A percentile compares a stretch with the other conserved stretches of the same genome.
Evolutionary conservation across 2,113 vertebrate genomes (phyloP).

Genomic region (Anguilla japonica): DNA sequence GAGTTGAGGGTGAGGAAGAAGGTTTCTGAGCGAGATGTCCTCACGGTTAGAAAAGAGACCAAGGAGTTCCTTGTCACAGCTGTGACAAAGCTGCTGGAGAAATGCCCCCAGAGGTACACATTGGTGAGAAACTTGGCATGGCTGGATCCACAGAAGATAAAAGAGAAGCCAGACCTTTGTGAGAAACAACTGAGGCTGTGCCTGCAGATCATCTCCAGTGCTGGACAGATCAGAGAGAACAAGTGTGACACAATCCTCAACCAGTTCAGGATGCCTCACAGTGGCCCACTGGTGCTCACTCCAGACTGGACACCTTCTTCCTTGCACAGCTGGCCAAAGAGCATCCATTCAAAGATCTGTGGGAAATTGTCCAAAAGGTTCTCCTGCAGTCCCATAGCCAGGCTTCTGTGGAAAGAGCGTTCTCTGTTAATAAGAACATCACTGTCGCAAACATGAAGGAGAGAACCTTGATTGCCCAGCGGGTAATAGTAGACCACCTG

Average conservation of each 20-base stretch:
- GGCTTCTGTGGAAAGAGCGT: conserved; percentile 20
- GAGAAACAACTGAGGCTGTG: neutral
- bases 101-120: conserved; percentile 1
- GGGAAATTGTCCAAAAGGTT: conserved; percentile 13
- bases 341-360: conserved; percentile 8
- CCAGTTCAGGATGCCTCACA: conserved; percentile 14
- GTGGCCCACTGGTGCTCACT: conserved; percentile 22
- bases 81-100: conserved; percentile 17
- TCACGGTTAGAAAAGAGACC: neutral
- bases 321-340: conserved; percentile 22
- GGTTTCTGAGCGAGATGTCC: neutral
- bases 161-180: neutral
- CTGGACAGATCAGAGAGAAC: conserved; percentile 17
- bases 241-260: conserved; percentile 19
- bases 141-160: conserved; percentile 1
- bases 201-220: conserved; percentile 7
- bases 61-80: neutral
- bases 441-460: conserved; percentile 22
- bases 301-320: conserved; percentile 18
- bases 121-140: conserved; percentile 7
- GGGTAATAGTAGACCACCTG: conserved; percentile 26
- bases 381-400: conserved; percentile 19
- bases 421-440: conserved; percentile 23
- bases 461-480: conserved; percentile 21
- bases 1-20: neutral